Evolutionary conservation across 1,140 invertebrate species (phyloP), one percentile per base, ranked within the genome.

Genomic region (Megalonaias nervosa): DNA sequence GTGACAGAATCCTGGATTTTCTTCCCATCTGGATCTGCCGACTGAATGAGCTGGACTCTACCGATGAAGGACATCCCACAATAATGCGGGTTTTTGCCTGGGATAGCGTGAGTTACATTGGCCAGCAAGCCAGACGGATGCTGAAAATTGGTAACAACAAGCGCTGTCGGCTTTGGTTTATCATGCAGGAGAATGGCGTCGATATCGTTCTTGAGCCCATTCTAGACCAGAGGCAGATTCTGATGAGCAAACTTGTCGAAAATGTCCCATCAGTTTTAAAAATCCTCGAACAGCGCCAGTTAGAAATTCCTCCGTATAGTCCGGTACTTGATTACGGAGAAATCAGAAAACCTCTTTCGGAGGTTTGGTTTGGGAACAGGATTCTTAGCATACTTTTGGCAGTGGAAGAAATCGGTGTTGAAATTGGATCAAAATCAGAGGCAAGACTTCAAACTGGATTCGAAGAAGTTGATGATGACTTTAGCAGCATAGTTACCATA

Each of bases 91-190:
- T 78, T 9, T 74, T 59, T 74, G 76, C 67, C 1, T 78, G 71
- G 76, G 76, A 78, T n/a, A 70, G 19, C 57, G 69, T 78, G n/a
- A 61, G 56, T 1, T 74, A 61, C 60, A 56, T 78, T 16, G 65
- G 71, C 56, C 59, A 69, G 19, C 76, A 78, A 48, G 59, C 67
- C 17, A 69, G 65, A 65, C 31, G 56, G 56, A 14, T 58, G 12
- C 73, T 78, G n/a, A 31, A 21, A 14, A 57, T 78, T 38, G 61
- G 67, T 21, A n/a, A 14, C 19, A 74, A 26, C 23, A 23, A 16
- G 4, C 26, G 64, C 17, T 19, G 23, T 31, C 65, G 76, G 21
- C 23, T 78, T 14, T 78, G 76, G 76, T 11, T 78, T 17, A 31
- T 38, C n/a, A 58, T 78, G 19, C 23, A 65, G 65, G 56, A 67